These are phyloP conservation scores for Pycnonotus jocosus DNA, from an alignment of 2,113 vertebrate species.

Conservation along the genomic window DNA sequence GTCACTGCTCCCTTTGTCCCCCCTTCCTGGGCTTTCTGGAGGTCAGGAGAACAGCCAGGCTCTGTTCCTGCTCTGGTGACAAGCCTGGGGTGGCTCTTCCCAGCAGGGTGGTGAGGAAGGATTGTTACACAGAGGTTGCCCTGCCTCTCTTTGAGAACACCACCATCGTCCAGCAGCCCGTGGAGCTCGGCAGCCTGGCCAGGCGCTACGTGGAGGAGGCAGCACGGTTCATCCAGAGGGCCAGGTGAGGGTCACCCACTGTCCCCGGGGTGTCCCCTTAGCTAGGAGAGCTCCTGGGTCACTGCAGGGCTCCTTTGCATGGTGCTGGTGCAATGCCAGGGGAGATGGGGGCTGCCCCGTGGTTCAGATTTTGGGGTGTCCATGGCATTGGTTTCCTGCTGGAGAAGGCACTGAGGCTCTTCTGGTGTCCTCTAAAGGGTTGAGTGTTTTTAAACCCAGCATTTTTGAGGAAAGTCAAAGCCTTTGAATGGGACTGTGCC, in stretches of 20 bases:
- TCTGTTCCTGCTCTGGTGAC: fast-evolving
- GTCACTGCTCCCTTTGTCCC: fast-evolving
- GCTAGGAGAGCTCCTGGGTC: fast-evolving
- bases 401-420: neutral
- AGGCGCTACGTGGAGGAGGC: slow-evolving; percentile 75
- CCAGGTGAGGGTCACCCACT: slow-evolving; percentile 71
- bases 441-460: neutral
- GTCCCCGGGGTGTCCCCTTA: neutral
- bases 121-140: slow-evolving; percentile 78
- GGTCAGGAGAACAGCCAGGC: neutral
- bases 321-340: fast-evolving
- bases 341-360: fast-evolving
- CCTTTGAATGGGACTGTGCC: neutral
- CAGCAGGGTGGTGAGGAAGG: neutral
- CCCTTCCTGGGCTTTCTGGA: neutral
- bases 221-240: slow-evolving; percentile 70
- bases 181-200: slow-evolving; percentile 79
- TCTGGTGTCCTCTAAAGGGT: neutral
- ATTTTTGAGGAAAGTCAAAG: neutral
- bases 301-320: neutral
- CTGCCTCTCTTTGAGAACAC: slow-evolving; percentile 89
- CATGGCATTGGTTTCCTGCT: fast-evolving
- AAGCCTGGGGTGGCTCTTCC: neutral
- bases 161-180: slow-evolving; percentile 84
- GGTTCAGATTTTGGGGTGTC: neutral